These are phyloP conservation scores for Pelecanoides urinatrix DNA, from an alignment of 2,113 vertebrate species.

Conservation along the genomic window DNA sequence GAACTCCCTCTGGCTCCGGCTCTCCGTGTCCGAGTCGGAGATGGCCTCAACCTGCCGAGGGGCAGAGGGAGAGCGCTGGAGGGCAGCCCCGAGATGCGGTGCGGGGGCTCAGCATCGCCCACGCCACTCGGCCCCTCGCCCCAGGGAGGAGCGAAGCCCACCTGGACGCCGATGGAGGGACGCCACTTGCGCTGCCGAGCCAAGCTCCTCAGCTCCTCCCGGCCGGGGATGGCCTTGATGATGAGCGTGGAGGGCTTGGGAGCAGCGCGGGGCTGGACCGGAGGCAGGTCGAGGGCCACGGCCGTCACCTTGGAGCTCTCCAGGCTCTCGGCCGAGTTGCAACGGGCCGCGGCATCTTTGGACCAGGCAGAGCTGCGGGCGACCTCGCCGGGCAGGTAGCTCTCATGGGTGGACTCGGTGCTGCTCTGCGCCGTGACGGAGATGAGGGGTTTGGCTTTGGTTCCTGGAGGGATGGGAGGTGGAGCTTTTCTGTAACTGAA, in stretches of 20 bases:
- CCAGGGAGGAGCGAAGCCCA: conserved; percentile 12
- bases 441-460: conserved; percentile 93
- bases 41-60: conserved; percentile 88
- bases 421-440: conserved; percentile 97
- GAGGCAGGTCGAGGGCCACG: conserved; percentile 76
- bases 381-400: conserved; percentile 84
- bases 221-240: conserved; percentile 80
- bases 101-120: fast-evolving
- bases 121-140: fast-evolving
- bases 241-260: conserved; percentile 84
- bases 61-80: not conserved
- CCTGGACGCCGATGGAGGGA: conserved; percentile 95
- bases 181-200: conserved; percentile 91
- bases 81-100: fast-evolving
- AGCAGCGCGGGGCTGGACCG: conserved; percentile 70
- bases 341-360: conserved; percentile 79
- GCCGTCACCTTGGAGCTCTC: conserved; percentile 78
- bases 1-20: conserved; percentile 90
- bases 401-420: conserved; percentile 95
- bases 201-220: conserved; percentile 85
- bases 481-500: conserved; percentile 97
- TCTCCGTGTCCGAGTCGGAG: conserved; percentile 93
- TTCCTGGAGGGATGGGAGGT: conserved; percentile 93
- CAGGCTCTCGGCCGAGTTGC: conserved; percentile 90
- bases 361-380: conserved; percentile 71